Evolutionary conservation across 2,888 invertebrate genomes (phyloP).

Genomic region (Sesia apiformis): DNA sequence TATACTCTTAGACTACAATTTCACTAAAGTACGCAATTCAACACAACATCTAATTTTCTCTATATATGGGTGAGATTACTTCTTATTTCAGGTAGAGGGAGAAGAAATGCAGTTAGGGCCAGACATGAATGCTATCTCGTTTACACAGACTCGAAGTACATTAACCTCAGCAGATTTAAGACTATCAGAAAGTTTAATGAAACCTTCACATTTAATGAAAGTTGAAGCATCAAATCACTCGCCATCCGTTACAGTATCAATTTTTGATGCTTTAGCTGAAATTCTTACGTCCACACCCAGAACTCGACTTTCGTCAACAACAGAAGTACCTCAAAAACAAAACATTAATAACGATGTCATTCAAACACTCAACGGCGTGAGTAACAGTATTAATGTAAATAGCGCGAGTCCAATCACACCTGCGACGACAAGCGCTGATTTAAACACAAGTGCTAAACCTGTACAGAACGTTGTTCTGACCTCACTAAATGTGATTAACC

Average conservation of each 20-base stretch:
- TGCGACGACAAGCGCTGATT: conserved; percentile 38
- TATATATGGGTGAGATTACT: conserved; percentile 71
- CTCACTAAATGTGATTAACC: conserved; percentile 67
- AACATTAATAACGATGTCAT: conserved; percentile 47
- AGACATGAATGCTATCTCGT: conserved; percentile 64
- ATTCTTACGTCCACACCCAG: conserved; percentile 71
- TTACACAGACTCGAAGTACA: conserved; percentile 66
- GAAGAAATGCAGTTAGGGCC: conserved; percentile 71
- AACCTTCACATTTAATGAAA: conserved; percentile 64
- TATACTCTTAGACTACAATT: conserved; percentile 6
- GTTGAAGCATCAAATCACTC: conserved; percentile 74
- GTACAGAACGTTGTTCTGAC: conserved; percentile 63
- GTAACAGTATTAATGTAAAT: conserved; percentile 69
- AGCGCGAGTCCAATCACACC: conserved; percentile 45
- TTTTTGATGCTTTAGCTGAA: conserved; percentile 75
- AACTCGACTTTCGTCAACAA: conserved; percentile 56
- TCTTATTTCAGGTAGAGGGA: conserved; percentile 74
- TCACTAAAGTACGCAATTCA: conserved; percentile 10
- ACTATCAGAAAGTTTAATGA: conserved; percentile 64
- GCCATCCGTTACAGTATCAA: conserved; percentile 74
- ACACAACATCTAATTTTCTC: conserved; percentile 35
- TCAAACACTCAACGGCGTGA: conserved; percentile 67
- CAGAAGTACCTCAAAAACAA: conserved; percentile 52
- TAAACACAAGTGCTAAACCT: conserved; percentile 62
- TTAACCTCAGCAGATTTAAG: conserved; percentile 63